Percentiles rank a stretch among this genome's conserved stretches.
Conservation (phyloP, 2,888 invertebrate species). For the Drosophila aldrichi region DNA sequence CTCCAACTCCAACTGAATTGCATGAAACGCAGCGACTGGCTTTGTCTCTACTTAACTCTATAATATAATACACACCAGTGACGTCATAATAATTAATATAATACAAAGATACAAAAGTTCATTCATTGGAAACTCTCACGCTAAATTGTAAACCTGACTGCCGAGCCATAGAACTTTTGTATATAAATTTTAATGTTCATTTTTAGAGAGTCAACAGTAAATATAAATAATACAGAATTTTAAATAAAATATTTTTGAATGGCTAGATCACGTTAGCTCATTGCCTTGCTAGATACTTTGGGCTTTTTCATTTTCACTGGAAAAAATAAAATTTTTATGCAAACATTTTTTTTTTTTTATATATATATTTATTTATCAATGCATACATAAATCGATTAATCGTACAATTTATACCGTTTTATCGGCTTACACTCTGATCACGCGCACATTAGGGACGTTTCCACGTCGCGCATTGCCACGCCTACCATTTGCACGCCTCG, state of each 20-base stretch:
- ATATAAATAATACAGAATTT: neutral
- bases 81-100: slow-evolving; percentile 73
- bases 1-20: slow-evolving; percentile 49
- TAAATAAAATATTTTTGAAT: no score
- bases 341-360: neutral
- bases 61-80: slow-evolving; percentile 38
- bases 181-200: neutral
- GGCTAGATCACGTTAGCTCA: no score
- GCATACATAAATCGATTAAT: neutral
- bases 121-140: slow-evolving; percentile 64
- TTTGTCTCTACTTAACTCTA: slow-evolving; percentile 36
- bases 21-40: slow-evolving; percentile 10
- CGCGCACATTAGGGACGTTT: neutral
- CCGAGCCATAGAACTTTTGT: slow-evolving; percentile 2
- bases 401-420: neutral
- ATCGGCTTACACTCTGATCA: neutral
- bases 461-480: neutral
- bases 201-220: neutral
- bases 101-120: slow-evolving; percentile 40
- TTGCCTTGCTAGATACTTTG: no score
- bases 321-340: no score
- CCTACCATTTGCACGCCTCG: neutral
- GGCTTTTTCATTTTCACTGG: no score
- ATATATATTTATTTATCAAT: neutral
- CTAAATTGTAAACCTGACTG: slow-evolving; percentile 21